Evolutionary conservation across 2,888 invertebrate species (phyloP), one percentile per base, ranked within the genome.

Genomic region (Hypolimnas misippus): DNA sequence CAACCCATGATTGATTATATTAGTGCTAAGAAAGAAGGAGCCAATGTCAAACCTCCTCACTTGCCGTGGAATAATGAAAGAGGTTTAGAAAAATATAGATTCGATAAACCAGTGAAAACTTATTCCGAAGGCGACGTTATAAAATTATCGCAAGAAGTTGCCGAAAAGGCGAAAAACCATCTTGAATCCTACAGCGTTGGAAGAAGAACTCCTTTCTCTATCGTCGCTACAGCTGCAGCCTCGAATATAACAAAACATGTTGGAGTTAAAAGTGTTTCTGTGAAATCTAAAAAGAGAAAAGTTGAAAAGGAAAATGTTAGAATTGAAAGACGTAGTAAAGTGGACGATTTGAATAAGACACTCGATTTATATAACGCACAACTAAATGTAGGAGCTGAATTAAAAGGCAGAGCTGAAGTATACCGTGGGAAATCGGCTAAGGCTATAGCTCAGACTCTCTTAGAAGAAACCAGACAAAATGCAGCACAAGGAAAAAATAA

Each of bases 1-100:
- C 96, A 96, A 83, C 97, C 97, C 53, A 96, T 97, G 96, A 94
- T 97, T 76, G 96, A 97, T 85, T 96, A 96, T 79, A 94, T 97
- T 73, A 95, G 95, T 78, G 94, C 93, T 49, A 96, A 95, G 87
- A 93, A 94, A 71, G 90, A 84, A 57, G 92, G 91, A 57, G 72
- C 82, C 16, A 62, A 76, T 16, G 73, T 79, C 0, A 84, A 85
- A 53, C 92, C 93, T 35, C 95, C 96, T 70, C 95, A 96, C 86
- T 88, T 96, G 70, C 96, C 96, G 62, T 95, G 94, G 94, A 93
- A 93, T 65, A 94, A 95, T 82, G 96, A 96, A 81, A 92, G 95
- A 74, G 95, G 94, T 35, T 86, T 95, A 67, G 92, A 93, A 70
- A 94, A 94, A 78, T 95, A 95, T 81, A 94, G 94, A 77, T 93